Conservation (phyloP, 2,888 invertebrate species). For the Dicycla oo region DNA sequence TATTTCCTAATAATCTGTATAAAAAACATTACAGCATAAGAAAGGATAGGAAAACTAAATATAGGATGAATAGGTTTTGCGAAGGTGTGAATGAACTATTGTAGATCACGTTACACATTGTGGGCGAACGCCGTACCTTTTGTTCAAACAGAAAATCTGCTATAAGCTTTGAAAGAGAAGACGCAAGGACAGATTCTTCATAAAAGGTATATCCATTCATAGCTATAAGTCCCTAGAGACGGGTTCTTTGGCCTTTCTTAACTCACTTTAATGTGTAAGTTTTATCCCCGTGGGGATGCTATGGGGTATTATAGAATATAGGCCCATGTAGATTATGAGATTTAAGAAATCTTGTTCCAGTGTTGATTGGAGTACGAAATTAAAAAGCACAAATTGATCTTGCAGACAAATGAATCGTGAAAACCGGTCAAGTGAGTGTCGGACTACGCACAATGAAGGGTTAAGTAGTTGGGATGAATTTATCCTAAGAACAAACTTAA, state of each 20-base stretch:
- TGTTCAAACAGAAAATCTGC: background rate
- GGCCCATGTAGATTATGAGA: background rate
- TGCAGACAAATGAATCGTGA: too few species aligned
- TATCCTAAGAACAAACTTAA: too few species aligned
- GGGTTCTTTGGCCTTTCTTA: slow-evolving; percentile 32
- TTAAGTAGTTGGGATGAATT: too few species aligned
- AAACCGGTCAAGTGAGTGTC: too few species aligned
- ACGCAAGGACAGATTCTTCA: background rate
- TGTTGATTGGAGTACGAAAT: background rate
- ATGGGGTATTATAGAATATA: background rate
- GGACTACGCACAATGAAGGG: too few species aligned
- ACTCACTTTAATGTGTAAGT: slow-evolving; percentile 17
- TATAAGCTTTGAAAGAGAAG: background rate
- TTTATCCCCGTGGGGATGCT: background rate
- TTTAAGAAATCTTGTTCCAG: background rate
- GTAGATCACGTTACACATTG: background rate
- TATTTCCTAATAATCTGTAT: background rate
- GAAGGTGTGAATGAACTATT: background rate
- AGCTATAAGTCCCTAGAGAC: background rate
- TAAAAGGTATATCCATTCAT: background rate
- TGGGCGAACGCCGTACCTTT: slow-evolving; percentile 3
- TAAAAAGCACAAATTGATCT: background rate
- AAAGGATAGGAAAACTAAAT: background rate
- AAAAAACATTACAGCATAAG: background rate
- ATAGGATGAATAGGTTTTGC: background rate